phyloP scores from a whole-genome alignment of 2,797 vertebrate species.

The Chromis chromis region DNA sequence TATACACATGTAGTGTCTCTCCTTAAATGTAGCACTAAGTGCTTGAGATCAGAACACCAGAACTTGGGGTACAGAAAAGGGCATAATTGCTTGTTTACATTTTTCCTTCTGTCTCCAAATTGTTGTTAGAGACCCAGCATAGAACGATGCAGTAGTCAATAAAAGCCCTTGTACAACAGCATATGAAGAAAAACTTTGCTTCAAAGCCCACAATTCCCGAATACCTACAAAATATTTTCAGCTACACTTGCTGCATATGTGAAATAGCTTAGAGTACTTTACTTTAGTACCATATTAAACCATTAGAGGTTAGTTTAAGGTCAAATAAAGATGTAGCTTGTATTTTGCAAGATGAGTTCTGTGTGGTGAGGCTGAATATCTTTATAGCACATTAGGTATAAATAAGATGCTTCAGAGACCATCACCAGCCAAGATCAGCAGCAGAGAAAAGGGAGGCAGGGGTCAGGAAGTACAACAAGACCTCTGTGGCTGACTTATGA shows the following conservation, averaged over 20 bases:
- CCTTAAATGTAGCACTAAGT: not conserved
- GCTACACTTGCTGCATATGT: slow-evolving; percentile 21
- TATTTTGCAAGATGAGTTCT: not conserved
- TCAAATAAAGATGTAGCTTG: slow-evolving; percentile 7
- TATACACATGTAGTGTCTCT: no score
- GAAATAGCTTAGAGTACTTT: not conserved
- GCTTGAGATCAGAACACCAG: slow-evolving; percentile 14
- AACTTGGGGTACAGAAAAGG: slow-evolving; percentile 46
- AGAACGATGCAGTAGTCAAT: slow-evolving; percentile 46
- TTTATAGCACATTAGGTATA: slow-evolving; percentile 26
- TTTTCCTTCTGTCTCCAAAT: slow-evolving; percentile 30
- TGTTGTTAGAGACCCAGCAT: slow-evolving; percentile 47
- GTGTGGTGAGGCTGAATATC: slow-evolving; percentile 1
- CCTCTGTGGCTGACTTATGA: slow-evolving; percentile 65
- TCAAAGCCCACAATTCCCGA: slow-evolving; percentile 24
- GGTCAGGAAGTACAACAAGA: slow-evolving; percentile 57
- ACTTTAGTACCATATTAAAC: slow-evolving; percentile 46
- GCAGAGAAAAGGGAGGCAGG: slow-evolving; percentile 44
- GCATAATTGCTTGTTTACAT: slow-evolving; percentile 7
- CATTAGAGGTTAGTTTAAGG: not conserved
- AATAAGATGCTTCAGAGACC: slow-evolving; percentile 32
- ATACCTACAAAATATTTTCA: slow-evolving; percentile 5
- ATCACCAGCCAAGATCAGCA: slow-evolving; percentile 55
- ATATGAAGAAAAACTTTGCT: slow-evolving; percentile 25
- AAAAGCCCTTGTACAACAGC: slow-evolving; percentile 51